Evolutionary conservation across 2,888 invertebrate genomes (phyloP).

Genomic region (Drosophila recens): DNA sequence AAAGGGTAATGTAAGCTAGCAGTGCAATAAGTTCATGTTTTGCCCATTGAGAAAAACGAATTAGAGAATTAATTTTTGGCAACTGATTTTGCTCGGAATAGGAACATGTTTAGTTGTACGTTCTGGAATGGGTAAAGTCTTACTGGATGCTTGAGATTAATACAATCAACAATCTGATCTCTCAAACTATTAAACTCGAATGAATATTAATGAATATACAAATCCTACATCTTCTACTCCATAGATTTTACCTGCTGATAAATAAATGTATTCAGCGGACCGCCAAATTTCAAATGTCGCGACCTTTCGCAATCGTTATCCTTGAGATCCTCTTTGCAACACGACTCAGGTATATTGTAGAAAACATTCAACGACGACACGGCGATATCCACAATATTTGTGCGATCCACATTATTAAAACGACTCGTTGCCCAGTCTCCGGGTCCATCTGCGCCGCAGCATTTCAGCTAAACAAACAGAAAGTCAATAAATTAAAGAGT

Average conservation of each 20-base stretch:
- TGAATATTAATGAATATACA: too few species aligned
- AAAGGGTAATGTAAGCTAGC: too few species aligned
- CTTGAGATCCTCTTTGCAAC: constrained; percentile 86
- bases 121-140: too few species aligned
- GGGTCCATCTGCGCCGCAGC: constrained; percentile 91
- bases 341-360: constrained; percentile 88
- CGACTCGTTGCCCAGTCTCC: constrained; percentile 90
- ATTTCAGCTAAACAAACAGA: constrained; percentile 87
- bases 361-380: constrained; percentile 86
- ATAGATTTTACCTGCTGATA: constrained; percentile 84
- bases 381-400: constrained; percentile 86
- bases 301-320: constrained; percentile 86
- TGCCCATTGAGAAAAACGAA: too few species aligned
- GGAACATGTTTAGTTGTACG: too few species aligned
- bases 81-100: too few species aligned
- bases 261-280: constrained; percentile 85
- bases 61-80: too few species aligned
- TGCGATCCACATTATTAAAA: constrained; percentile 86
- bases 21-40: too few species aligned
- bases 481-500: constrained; percentile 1
- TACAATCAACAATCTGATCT: too few species aligned
- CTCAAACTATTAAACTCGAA: too few species aligned
- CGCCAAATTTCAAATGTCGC: constrained; percentile 86
- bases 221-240: not conserved
- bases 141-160: too few species aligned